Evolutionary conservation across 2,888 invertebrate species (phyloP).

Genomic region (Thereva unica): DNA sequence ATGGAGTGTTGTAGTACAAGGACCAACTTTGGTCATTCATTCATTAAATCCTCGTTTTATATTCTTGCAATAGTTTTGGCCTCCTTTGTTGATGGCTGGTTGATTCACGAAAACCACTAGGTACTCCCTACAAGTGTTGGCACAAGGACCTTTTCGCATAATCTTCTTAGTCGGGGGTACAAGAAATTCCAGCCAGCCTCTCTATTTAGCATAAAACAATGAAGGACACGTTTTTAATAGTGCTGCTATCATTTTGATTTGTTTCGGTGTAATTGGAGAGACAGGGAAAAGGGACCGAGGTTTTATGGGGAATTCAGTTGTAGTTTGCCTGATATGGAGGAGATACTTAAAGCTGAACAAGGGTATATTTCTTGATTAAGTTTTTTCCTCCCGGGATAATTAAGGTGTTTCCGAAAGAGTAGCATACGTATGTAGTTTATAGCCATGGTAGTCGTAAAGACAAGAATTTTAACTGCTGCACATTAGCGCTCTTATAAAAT

Average conservation of each 20-base stretch:
- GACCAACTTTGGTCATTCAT: constrained; percentile 42
- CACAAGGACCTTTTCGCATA: constrained; percentile 22
- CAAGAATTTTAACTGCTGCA: constrained; percentile 29
- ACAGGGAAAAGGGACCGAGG: constrained; percentile 4
- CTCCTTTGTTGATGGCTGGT: constrained; percentile 29
- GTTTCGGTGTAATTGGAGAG: constrained; percentile 7
- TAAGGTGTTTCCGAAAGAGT: not conserved
- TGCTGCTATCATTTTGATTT: constrained; percentile 22
- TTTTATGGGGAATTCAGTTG: constrained; percentile 1
- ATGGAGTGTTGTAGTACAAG: constrained; percentile 41
- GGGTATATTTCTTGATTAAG: too few relatives aligned
- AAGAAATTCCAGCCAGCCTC: constrained; percentile 16
- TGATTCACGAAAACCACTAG: constrained; percentile 10
- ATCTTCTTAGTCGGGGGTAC: constrained; percentile 14
- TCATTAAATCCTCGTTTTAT: constrained; percentile 42
- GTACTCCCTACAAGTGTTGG: not conserved
- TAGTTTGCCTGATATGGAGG: too few relatives aligned
- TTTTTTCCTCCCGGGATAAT: too few relatives aligned
- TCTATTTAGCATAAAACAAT: constrained; percentile 9
- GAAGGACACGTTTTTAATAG: constrained; percentile 4
- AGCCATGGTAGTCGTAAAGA: constrained; percentile 11
- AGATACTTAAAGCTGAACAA: too few relatives aligned
- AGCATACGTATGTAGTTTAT: constrained; percentile 21
- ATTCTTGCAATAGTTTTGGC: constrained; percentile 41
- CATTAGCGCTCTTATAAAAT: constrained; percentile 30